Evolutionary conservation across 2,797 vertebrate genomes (phyloP).

Genomic region (Crypturellus tataupa): DNA sequence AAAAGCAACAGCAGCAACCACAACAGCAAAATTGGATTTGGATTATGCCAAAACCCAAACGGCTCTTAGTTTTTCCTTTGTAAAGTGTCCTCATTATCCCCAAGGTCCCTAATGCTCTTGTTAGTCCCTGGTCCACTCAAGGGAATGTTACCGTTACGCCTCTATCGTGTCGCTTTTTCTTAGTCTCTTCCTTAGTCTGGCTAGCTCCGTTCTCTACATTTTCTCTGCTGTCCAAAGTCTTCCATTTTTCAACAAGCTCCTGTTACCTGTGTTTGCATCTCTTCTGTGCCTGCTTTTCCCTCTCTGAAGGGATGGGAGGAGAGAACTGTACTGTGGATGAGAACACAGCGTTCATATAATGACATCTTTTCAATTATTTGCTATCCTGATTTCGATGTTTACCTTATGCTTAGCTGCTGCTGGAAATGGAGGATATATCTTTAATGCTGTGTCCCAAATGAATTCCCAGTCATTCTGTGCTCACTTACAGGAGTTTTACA

Average conservation of each 20-base stretch:
- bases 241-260: not conserved
- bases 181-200: not conserved
- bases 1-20: not conserved
- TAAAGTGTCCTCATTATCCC: not conserved
- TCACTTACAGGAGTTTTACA: slow-evolving; percentile 26
- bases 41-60: not conserved
- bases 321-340: not conserved
- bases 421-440: not conserved
- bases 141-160: not conserved
- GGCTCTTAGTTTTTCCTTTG: not conserved
- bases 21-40: not conserved
- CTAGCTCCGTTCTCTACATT: not conserved
- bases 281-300: not conserved
- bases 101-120: not conserved
- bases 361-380: not conserved
- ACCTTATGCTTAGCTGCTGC: not conserved
- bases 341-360: not conserved
- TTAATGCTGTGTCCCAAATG: not conserved
- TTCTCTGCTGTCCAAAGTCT: not conserved
- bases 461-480: slow-evolving; percentile 31
- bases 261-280: not conserved
- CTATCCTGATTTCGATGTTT: not conserved
- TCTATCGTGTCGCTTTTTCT: not conserved
- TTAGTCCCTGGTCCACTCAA: not conserved
- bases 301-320: not conserved